These are phyloP conservation scores for Capreolus pygargus DNA, from an alignment of 2,113 vertebrate species.

Conservation along the genomic window DNA sequence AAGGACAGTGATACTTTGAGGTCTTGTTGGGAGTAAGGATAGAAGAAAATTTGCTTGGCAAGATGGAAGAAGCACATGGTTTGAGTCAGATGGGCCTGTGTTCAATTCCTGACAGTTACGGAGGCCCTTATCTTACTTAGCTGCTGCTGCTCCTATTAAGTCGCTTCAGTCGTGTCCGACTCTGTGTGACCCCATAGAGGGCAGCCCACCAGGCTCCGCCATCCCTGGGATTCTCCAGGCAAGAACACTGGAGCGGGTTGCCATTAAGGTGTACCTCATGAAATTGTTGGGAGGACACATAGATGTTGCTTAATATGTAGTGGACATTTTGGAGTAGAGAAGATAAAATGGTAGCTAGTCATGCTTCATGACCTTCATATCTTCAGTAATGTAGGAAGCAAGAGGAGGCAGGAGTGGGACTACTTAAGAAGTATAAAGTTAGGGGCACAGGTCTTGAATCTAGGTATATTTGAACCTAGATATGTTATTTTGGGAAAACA, in stretches of 20 bases:
- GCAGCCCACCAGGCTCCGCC: too few species aligned
- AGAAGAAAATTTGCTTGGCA: neutral
- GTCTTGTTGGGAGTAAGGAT: neutral
- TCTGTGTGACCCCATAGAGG: too few species aligned
- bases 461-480: neutral
- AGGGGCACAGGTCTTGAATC: neutral
- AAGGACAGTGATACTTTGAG: neutral
- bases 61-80: neutral
- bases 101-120: neutral
- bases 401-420: neutral
- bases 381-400: neutral
- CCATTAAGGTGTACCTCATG: neutral
- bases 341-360: neutral
- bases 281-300: neutral
- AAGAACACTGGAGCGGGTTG: too few species aligned
- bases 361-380: neutral
- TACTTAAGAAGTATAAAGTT: neutral
- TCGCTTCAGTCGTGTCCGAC: too few species aligned
- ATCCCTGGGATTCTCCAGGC: too few species aligned
- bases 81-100: neutral
- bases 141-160: too few species aligned
- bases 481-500: neutral
- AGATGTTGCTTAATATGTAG: neutral
- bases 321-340: neutral
- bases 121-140: neutral